Percentiles rank a stretch among this genome's conserved stretches.
These are phyloP conservation scores for Drosophila yakuba DNA, from an alignment of 1,140 invertebrate genomes.

Conservation along the genomic window DNA sequence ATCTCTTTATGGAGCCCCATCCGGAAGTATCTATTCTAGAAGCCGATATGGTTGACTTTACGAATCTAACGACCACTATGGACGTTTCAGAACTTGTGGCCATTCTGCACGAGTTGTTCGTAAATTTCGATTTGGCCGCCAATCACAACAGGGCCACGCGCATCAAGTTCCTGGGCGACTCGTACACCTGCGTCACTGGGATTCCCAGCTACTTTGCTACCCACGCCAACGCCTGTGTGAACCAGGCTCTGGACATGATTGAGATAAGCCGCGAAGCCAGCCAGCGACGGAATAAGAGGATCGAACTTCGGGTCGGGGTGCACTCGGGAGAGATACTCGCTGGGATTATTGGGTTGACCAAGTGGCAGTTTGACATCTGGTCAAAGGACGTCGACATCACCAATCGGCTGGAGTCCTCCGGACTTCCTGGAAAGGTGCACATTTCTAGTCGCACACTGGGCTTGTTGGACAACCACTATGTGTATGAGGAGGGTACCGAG, in stretches of 20 bases:
- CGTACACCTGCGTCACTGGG: conserved; percentile 95
- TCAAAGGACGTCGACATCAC: conserved; percentile 97
- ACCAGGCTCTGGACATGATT: conserved; percentile 95
- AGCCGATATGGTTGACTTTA: conserved; percentile 98
- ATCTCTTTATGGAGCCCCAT: conserved; percentile 89
- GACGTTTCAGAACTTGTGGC: conserved; percentile 92
- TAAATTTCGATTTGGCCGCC: conserved; percentile 95
- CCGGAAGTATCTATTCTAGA: conserved; percentile 96
- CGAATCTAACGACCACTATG: conserved; percentile 92
- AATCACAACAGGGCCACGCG: conserved; percentile 90
- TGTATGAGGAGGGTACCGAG: conserved; percentile 86
- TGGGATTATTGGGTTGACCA: conserved; percentile 94
- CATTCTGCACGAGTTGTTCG: conserved; percentile 95
- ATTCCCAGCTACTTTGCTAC: conserved; percentile 89
- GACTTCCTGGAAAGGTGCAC: conserved; percentile 94
- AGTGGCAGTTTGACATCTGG: conserved; percentile 99
- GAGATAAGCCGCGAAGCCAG: conserved; percentile 87
- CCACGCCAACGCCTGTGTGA: conserved; percentile 94
- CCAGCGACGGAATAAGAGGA: conserved; percentile 89
- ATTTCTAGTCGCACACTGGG: conserved; percentile 92
- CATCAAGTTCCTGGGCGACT: conserved; percentile 96
- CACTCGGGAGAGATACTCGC: conserved; percentile 96
- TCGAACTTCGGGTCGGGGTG: conserved; percentile 97
- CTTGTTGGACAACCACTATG: conserved; percentile 87
- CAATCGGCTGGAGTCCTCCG: conserved; percentile 96